Conservation (phyloP, 1,140 invertebrate genomes). For the Scylla paramamosain region DNA sequence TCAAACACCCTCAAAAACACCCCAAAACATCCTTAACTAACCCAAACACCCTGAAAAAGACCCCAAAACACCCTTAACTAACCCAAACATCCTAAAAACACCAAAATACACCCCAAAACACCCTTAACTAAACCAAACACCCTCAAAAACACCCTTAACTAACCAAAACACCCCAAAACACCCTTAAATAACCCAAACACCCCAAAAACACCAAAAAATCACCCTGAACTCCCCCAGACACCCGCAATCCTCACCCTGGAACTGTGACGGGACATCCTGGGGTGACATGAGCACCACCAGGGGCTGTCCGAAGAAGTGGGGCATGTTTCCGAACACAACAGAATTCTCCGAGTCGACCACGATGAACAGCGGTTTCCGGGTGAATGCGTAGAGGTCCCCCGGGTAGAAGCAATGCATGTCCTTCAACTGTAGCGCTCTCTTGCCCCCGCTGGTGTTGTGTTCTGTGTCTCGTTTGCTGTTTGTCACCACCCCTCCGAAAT, state of each 20-base stretch:
- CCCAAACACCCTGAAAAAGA: no score
- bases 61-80: no score
- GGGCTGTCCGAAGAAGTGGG: conserved; percentile 96
- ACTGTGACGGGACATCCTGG: conserved; percentile 89
- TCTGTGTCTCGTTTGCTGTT: conserved; percentile 90
- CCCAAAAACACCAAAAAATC: not conserved
- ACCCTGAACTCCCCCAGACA: not conserved
- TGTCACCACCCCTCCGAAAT: conserved; percentile 94
- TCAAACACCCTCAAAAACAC: no score
- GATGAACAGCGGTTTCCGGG: conserved; percentile 94
- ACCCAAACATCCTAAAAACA: no score
- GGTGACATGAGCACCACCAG: conserved; percentile 96
- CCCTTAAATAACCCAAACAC: not conserved
- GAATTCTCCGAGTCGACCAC: conserved; percentile 98
- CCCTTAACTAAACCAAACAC: no score
- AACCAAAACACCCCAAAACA: not conserved
- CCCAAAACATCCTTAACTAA: no score
- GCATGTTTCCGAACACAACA: conserved; percentile 95
- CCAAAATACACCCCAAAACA: no score
- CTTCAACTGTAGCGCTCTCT: conserved; percentile 70
- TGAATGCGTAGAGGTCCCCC: conserved; percentile 95
- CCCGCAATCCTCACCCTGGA: conserved; percentile 66
- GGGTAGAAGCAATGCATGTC: conserved; percentile 87
- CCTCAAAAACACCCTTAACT: not conserved
- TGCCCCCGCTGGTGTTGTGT: conserved; percentile 78